phyloP scores from a whole-genome alignment of 2,888 invertebrate species.

The Oeneis ivallda region DNA sequence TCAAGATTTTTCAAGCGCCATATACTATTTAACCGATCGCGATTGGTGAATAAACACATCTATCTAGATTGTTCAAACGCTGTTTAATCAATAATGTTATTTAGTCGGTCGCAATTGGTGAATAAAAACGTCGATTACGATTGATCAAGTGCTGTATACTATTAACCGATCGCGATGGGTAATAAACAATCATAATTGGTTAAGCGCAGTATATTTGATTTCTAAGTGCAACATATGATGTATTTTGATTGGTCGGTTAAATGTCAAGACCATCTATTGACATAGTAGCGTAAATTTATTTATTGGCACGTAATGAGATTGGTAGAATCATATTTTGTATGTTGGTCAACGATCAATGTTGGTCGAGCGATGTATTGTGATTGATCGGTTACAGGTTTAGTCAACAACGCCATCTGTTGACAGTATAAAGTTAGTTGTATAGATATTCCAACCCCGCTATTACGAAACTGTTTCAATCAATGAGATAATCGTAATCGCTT shows the following conservation, averaged over 20 bases:
- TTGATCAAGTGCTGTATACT: background rate
- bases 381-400: conserved; percentile 21
- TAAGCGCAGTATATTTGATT: background rate
- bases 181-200: background rate
- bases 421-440: conserved; percentile 23
- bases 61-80: background rate
- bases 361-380: conserved; percentile 20
- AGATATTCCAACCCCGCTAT: conserved; percentile 24
- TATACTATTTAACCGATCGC: background rate
- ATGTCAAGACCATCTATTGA: background rate
- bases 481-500: background rate
- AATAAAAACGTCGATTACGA: background rate
- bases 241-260: background rate
- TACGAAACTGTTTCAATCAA: conserved; percentile 5
- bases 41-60: background rate
- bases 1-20: background rate
- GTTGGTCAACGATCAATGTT: conserved; percentile 15
- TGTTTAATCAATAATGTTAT: background rate
- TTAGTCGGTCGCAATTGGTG: background rate
- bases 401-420: conserved; percentile 18
- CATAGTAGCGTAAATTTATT: conserved; percentile 2
- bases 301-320: background rate
- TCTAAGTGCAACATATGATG: background rate
- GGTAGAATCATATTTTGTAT: conserved; percentile 11
- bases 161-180: background rate